These are phyloP conservation scores for Percopsis omiscomaycus DNA, from an alignment of 2,797 vertebrate species.

Conservation along the genomic window DNA sequence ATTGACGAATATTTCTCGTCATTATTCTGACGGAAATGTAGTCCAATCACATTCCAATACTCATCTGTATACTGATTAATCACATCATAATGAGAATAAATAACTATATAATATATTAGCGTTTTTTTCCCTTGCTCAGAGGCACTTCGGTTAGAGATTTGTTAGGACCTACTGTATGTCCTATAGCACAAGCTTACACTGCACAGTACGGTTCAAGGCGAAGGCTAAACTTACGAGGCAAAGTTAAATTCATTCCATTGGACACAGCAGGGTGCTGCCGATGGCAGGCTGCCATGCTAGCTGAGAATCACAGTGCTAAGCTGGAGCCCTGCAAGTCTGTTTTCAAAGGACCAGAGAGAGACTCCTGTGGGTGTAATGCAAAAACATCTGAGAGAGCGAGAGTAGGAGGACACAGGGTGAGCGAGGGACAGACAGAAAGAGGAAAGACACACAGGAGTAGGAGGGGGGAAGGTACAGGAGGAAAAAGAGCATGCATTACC, in stretches of 20 bases:
- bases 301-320: constrained; percentile 5
- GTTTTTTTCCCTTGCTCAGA: background rate
- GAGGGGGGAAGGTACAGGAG: background rate
- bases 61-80: too few relatives aligned
- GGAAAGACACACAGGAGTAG: background rate
- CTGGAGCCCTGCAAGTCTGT: background rate
- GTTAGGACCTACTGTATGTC: background rate
- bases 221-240: background rate
- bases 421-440: background rate
- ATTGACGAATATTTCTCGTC: too few relatives aligned
- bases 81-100: too few relatives aligned
- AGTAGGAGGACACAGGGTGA: background rate
- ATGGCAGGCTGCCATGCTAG: background rate
- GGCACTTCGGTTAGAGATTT: background rate
- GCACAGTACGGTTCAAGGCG: background rate
- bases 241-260: background rate
- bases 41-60: too few relatives aligned
- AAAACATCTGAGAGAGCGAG: background rate
- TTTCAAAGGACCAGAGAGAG: constrained; percentile 7
- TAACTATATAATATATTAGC: too few relatives aligned
- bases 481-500: background rate
- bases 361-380: constrained; percentile 2
- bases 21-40: too few relatives aligned
- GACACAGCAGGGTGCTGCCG: background rate
- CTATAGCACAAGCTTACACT: background rate